Conservation (phyloP, 2,888 invertebrate genomes). For the Pteria penguin region DNA sequence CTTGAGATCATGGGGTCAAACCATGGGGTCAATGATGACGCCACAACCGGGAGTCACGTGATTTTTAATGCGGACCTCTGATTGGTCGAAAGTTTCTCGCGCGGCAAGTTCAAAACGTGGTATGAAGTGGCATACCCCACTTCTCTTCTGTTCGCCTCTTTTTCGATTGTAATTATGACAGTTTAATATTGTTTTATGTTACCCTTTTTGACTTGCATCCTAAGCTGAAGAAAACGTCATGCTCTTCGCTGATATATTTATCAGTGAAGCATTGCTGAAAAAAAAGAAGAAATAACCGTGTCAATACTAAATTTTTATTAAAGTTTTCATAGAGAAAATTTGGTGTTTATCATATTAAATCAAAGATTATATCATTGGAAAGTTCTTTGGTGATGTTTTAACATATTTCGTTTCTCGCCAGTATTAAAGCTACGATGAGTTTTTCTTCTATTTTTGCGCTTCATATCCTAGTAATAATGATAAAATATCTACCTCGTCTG, state of each 20-base stretch:
- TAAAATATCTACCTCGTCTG: slow-evolving; percentile 38
- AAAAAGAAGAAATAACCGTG: neutral
- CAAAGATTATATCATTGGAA: neutral
- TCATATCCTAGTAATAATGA: too few species aligned
- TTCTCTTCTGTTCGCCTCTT: neutral
- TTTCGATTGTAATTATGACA: neutral
- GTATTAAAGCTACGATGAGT: too few species aligned
- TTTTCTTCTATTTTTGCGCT: too few species aligned
- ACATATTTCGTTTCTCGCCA: too few species aligned
- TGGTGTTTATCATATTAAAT: neutral
- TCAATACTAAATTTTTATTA: neutral
- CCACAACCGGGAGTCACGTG: too few species aligned
- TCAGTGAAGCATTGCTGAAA: slow-evolving; percentile 39
- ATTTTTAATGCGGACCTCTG: too few species aligned
- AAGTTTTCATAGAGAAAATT: neutral
- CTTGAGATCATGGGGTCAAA: too few species aligned
- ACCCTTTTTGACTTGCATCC: slow-evolving; percentile 35
- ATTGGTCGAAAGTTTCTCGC: too few species aligned
- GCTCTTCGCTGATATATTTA: slow-evolving; percentile 25
- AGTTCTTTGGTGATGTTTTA: neutral
- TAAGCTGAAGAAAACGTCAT: slow-evolving; percentile 20
- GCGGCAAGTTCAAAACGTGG: too few species aligned
- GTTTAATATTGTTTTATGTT: slow-evolving; percentile 1
- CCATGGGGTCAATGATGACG: too few species aligned
- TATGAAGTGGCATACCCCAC: too few species aligned